A percentile compares a stretch with the other conserved stretches of the same genome.
Conservation (phyloP, 1,140 invertebrate genomes). For the Drosophila virilis region DNA sequence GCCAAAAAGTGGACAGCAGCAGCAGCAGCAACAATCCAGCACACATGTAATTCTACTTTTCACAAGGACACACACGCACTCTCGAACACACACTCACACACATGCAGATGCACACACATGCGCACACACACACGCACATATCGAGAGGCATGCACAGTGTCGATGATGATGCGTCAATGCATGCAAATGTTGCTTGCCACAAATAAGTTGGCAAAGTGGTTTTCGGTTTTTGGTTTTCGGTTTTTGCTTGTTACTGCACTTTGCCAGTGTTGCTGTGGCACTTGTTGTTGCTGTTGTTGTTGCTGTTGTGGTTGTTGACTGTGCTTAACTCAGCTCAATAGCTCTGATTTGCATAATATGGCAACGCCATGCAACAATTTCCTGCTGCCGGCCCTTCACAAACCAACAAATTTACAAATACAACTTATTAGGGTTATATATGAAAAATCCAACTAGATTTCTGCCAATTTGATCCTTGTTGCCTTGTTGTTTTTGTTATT, state of each 20-base stretch:
- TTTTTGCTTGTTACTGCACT: slow-evolving; percentile 26
- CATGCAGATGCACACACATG: neutral
- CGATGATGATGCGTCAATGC: slow-evolving; percentile 65
- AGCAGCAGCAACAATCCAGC: slow-evolving; percentile 4
- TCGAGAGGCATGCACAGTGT: slow-evolving; percentile 30
- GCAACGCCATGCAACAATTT: slow-evolving; percentile 72
- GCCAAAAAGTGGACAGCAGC: slow-evolving; percentile 36
- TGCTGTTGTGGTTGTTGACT: slow-evolving; percentile 40
- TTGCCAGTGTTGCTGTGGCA: slow-evolving; percentile 6
- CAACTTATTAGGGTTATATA: slow-evolving; percentile 56
- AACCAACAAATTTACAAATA: slow-evolving; percentile 10
- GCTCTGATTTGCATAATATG: slow-evolving; percentile 76
- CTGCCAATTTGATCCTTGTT: neutral
- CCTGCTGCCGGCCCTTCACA: slow-evolving; percentile 39
- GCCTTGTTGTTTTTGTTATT: neutral
- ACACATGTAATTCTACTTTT: slow-evolving; percentile 36
- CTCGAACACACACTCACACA: slow-evolving; percentile 9
- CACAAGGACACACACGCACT: slow-evolving; percentile 21
- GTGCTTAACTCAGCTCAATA: slow-evolving; percentile 49
- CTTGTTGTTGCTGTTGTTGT: slow-evolving; percentile 18
- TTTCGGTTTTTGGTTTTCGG: slow-evolving; percentile 40
- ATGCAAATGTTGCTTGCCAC: slow-evolving; percentile 46
- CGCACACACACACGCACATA: slow-evolving; percentile 13
- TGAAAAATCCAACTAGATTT: slow-evolving; percentile 46
- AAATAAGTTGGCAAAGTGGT: slow-evolving; percentile 56